Evolutionary conservation across 2,797 vertebrate genomes (phyloP).

Genomic region (Cirrhinus mrigala): DNA sequence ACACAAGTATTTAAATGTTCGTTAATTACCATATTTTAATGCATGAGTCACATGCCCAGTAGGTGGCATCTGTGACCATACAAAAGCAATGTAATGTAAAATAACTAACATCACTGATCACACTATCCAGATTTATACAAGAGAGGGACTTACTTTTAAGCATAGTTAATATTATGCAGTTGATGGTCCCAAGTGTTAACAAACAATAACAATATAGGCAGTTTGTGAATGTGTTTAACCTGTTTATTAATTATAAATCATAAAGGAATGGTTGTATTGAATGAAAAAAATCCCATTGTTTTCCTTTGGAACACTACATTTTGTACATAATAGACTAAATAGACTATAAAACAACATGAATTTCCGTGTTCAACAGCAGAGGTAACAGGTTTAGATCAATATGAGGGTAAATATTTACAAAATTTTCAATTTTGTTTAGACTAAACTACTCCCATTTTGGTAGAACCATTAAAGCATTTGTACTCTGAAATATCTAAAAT

Average conservation of each 20-base stretch:
- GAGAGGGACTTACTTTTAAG: not conserved
- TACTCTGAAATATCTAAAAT: not conserved
- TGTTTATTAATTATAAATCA: not conserved
- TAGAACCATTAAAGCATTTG: not conserved
- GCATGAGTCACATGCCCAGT: slow-evolving; percentile 1
- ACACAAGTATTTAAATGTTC: not conserved
- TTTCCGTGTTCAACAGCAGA: not conserved
- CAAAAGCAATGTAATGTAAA: not conserved
- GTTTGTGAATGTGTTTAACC: not conserved
- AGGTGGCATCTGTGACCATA: slow-evolving; percentile 21
- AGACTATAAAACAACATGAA: not conserved
- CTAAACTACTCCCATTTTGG: not conserved
- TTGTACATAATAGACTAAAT: not conserved
- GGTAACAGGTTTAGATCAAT: not conserved
- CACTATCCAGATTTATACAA: not conserved
- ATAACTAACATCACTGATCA: not conserved
- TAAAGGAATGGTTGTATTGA: not conserved
- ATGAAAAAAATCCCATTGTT: no score
- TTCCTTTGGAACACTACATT: not conserved
- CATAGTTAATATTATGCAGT: not conserved
- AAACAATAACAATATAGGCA: not conserved
- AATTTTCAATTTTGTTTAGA: not conserved
- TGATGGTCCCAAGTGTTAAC: no score
- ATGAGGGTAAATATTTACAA: not conserved
- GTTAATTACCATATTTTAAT: not conserved